Evolutionary conservation across 2,888 invertebrate genomes (phyloP), one percentile per base, ranked within the genome.

Genomic region (Exephanes ischioxanthus): DNA sequence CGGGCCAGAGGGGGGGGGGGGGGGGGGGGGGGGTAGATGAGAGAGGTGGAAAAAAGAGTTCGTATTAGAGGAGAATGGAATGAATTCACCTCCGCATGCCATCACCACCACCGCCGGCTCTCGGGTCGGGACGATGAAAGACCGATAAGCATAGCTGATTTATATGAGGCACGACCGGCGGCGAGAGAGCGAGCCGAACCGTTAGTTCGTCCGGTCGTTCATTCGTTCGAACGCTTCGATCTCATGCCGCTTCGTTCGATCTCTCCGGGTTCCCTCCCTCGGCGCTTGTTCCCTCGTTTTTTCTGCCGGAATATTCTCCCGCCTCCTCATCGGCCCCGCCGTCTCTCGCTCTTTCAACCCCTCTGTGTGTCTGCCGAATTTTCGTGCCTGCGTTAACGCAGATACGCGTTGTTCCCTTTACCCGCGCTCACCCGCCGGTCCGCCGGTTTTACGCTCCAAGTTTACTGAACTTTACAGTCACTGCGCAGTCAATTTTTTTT

Each of bases 111-210:
- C 61, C 37, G 48, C 53, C 48, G 55, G 73, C 48, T 68, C 76
- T 75, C 76, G 68, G 79, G 67, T 78, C 67, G 90, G 91, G 89
- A 91, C 91, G 93, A 93, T 94, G 93, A 93, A 93, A 93, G 93
- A 92, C 92, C 93, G 94, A 94, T 94, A 93, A 93, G 93, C 93
- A 93, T 92, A 93, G 93, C 93, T 93, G 93, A 94, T 94, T 94
- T 93, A 93, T 93, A 93, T 90, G 91, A 90, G 91, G 90, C 90
- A 90, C 91, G 90, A 90, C 89, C 90, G 87, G 88, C 88, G 89
- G 88, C 91, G 90, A 83, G 85, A 82, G 86, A 88, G 91, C 90
- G 90, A 88, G 88, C 88, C 89, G 87, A 88, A 90, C 88, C 89
- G 90, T 91, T 89, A 89, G 88, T 78, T 88, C 88, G 90, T 87